Evolutionary conservation across 1,140 invertebrate species (phyloP).

Genomic region (Ceratosolen solmsi): DNA sequence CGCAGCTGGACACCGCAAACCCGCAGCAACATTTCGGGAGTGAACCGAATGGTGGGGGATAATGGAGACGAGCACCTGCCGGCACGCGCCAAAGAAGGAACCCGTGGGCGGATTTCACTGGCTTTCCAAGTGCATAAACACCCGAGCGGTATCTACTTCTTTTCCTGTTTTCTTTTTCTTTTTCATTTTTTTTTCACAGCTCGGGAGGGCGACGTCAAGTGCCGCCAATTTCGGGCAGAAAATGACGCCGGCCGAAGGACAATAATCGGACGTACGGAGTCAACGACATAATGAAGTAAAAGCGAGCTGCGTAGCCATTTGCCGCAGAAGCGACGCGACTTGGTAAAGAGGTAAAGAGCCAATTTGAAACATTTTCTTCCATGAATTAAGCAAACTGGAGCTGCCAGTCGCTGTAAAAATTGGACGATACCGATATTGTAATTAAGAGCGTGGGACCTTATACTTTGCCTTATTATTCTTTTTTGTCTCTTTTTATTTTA

Average conservation of each 20-base stretch:
- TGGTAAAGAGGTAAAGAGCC: too few species aligned
- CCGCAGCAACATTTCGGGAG: not conserved
- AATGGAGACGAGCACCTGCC: not conserved
- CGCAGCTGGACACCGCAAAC: not conserved
- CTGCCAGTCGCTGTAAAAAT: not conserved
- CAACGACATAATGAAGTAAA: not conserved
- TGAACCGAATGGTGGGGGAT: not conserved
- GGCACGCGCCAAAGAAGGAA: not conserved
- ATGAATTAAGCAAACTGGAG: not conserved
- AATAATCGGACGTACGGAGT: too few species aligned
- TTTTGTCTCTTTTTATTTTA: too few species aligned
- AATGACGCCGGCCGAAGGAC: too few species aligned
- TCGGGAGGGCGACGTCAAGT: too few species aligned
- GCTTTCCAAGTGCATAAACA: not conserved
- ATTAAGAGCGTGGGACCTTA: not conserved
- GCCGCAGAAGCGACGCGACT: too few species aligned
- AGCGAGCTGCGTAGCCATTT: too few species aligned
- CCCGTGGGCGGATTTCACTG: not conserved
- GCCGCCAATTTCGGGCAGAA: too few species aligned
- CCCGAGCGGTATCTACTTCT: too few species aligned
- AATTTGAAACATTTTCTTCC: conserved; percentile 11
- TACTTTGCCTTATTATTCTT: not conserved
- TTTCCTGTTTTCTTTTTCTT: too few species aligned
- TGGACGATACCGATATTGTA: not conserved
- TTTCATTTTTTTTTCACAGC: too few species aligned